These are phyloP conservation scores for Drosophila parvula DNA, from an alignment of 1,140 invertebrate species.

Conservation along the genomic window DNA sequence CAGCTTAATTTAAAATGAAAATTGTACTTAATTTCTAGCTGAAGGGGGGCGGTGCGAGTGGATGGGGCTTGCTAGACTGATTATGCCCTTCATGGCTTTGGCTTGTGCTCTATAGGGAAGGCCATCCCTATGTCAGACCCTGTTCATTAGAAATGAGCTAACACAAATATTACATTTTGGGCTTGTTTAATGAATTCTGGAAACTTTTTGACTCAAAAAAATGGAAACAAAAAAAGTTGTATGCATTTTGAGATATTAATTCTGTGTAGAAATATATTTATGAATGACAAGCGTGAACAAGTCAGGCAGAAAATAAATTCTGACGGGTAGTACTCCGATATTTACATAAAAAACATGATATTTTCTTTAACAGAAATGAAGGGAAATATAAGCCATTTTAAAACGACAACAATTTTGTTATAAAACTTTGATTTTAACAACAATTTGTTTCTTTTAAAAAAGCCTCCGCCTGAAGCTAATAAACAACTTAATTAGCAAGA, in stretches of 20 bases:
- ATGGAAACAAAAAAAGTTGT: neutral
- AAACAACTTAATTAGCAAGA: neutral
- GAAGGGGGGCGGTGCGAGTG: constrained; percentile 9
- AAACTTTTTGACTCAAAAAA: constrained; percentile 2
- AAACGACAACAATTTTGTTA: too few species aligned
- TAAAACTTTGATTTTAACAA: too few species aligned
- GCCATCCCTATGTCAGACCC: constrained; percentile 18
- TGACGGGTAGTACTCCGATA: too few species aligned
- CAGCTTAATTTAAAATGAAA: constrained; percentile 82
- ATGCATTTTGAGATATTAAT: constrained; percentile 14
- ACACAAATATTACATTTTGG: constrained; percentile 36
- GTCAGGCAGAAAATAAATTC: constrained; percentile 5
- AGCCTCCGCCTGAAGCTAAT: neutral
- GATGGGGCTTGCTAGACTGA: constrained; percentile 25
- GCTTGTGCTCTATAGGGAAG: constrained; percentile 26
- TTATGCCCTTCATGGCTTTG: constrained; percentile 44
- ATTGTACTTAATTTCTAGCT: constrained; percentile 80
- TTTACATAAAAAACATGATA: neutral
- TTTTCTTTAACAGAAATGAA: neutral
- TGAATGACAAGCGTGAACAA: constrained; percentile 15
- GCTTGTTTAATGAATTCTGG: constrained; percentile 17
- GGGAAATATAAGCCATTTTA: too few species aligned
- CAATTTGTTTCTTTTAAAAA: too few species aligned
- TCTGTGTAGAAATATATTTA: neutral
- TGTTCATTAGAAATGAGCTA: constrained; percentile 35